A percentile compares a stretch with the other conserved stretches of the same genome.
Conservation (phyloP, 1,140 invertebrate genomes). For the Pectinophora gossypiella region DNA sequence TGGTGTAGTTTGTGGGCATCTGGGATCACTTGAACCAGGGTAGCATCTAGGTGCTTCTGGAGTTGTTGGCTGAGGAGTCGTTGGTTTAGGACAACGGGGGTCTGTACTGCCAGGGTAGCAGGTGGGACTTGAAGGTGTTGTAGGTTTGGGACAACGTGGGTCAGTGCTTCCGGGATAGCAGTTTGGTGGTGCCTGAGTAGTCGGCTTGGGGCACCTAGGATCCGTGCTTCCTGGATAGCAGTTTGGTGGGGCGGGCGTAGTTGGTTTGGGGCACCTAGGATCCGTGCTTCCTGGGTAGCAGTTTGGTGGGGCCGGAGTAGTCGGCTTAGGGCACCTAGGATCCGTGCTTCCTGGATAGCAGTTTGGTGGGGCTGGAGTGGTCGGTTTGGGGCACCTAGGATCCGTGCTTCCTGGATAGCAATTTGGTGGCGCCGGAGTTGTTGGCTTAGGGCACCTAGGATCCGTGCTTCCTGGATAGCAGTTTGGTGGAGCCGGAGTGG, state of each 20-base stretch:
- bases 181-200: slow-evolving; percentile 29
- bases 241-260: slow-evolving; percentile 23
- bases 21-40: slow-evolving; percentile 35
- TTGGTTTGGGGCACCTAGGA: slow-evolving; percentile 56
- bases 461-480: slow-evolving; percentile 28
- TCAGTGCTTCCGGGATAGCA: slow-evolving; percentile 61
- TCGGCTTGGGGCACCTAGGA: slow-evolving; percentile 47
- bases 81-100: slow-evolving; percentile 39
- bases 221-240: slow-evolving; percentile 69
- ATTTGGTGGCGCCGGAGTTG: slow-evolving; percentile 21
- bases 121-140: slow-evolving; percentile 25
- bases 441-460: slow-evolving; percentile 37
- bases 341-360: slow-evolving; percentile 65
- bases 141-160: slow-evolving; percentile 52
- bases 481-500: slow-evolving; percentile 18
- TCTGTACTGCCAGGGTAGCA: slow-evolving; percentile 46
- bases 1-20: slow-evolving; percentile 19
- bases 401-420: slow-evolving; percentile 56
- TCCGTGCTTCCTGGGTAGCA: slow-evolving; percentile 67
- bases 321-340: slow-evolving; percentile 50
- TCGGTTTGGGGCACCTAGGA: slow-evolving; percentile 52
- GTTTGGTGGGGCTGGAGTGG: slow-evolving; percentile 17
- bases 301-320: slow-evolving; percentile 30
- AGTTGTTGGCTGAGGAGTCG: slow-evolving; percentile 32
- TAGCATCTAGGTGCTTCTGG: slow-evolving; percentile 36